Evolutionary conservation across 2,797 vertebrate species (phyloP), one percentile per base, ranked within the genome.

Genomic region (Potorous gilbertii): DNA sequence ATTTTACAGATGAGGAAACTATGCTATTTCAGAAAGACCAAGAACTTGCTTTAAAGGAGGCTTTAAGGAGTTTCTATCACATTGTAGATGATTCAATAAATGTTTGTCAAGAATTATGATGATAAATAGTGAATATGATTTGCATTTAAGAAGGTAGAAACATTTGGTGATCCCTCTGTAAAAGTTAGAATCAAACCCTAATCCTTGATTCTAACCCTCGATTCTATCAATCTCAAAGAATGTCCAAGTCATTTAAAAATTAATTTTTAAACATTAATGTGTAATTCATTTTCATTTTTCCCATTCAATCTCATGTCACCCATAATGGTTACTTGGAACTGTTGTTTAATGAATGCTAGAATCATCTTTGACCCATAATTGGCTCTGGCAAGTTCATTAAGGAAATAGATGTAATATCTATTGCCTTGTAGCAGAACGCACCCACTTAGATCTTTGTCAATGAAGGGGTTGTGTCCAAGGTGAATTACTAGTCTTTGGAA

Each of bases 391-490:
- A 6, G 34, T 93, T 90, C 94, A 50, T 94, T 94, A 94, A 96
- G 56, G 40, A 92, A 90, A 91, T n/a, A 55, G 55, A 34, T 92
- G 66, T 3, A 34, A 55, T 91, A 96, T 92, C 55, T 54, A 89
- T 93, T 95, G 93, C 55, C 46, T 95, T 97, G 95, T 56, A 92
- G 52, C 92, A 89, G 9, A 55, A 12, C 34, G 56, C 50, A 46
- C 54, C 93, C 92, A 54, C 89, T 96, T 95, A 55, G 18, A 81
- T 74, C 46, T 87, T 94, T 94, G 90, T 96, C 87, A 96, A 90
- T 91, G 52, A 92, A 92, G 29, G 21, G 50, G 74, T 28, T 46
- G 9, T 46, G 74, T 81, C 74, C 40, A 81, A 81, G 40, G 40
- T 81, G 18, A 21, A 24, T 81, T 81, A 11, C 40, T 46, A 24